These are phyloP conservation scores for Atherinosoma microstoma DNA, from an alignment of 2,797 vertebrate species.

Conservation along the genomic window DNA sequence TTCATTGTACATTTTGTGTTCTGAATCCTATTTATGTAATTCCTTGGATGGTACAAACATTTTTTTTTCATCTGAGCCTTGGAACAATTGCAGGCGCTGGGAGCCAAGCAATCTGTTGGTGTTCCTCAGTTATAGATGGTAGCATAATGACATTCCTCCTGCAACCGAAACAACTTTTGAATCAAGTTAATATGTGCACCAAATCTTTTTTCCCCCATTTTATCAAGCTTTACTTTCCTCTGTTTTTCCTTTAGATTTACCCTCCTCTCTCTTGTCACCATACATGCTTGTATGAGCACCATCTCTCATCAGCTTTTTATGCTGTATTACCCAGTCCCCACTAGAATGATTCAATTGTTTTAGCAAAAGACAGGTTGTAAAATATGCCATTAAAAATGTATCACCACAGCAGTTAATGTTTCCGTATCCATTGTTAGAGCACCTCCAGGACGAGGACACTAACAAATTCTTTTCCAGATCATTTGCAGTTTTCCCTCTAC, in stretches of 20 bases:
- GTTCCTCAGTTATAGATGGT: constrained; percentile 66
- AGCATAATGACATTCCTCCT: constrained; percentile 53
- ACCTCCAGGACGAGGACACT: constrained; percentile 57
- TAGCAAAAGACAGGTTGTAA: constrained; percentile 59
- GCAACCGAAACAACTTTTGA: constrained; percentile 67
- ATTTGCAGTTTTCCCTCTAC: constrained; percentile 58
- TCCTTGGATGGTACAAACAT: constrained; percentile 45
- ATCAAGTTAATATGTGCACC: constrained; percentile 52
- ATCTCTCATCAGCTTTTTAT: constrained; percentile 32
- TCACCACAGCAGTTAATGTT: constrained; percentile 66
- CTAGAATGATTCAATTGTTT: constrained; percentile 65
- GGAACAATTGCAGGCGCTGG: constrained; percentile 54
- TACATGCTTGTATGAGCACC: constrained; percentile 20
- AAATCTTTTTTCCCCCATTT: constrained; percentile 46
- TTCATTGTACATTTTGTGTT: constrained; percentile 63
- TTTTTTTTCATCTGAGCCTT: constrained; percentile 53
- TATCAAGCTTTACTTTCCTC: constrained; percentile 7
- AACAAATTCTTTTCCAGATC: constrained; percentile 70
- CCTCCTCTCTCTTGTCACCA: constrained; percentile 14
- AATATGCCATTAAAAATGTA: constrained; percentile 72
- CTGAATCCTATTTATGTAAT: constrained; percentile 64
- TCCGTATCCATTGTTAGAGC: constrained; percentile 57
- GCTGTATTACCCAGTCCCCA: constrained; percentile 49
- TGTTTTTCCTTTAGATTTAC: constrained; percentile 10
- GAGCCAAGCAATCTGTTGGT: constrained; percentile 76